Conservation (phyloP, 1,140 invertebrate genomes). For the Stegodyphus mimosarum region DNA sequence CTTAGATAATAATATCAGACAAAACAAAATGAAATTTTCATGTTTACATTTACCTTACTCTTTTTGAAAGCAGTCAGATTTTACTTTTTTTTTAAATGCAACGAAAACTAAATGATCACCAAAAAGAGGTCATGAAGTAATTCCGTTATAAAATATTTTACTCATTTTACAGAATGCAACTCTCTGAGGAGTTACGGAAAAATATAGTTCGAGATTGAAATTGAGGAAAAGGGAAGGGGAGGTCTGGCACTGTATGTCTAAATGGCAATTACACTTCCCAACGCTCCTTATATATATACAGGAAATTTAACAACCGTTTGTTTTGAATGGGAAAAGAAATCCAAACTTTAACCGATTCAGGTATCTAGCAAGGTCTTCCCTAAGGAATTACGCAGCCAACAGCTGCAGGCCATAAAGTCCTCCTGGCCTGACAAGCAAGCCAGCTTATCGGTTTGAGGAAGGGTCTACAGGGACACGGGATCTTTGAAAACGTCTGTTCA, state of each 20-base stretch:
- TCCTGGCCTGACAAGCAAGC: constrained; percentile 13
- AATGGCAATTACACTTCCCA: not conserved
- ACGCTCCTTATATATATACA: not conserved
- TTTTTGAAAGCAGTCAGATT: no score
- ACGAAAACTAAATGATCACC: no score
- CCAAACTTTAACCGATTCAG: constrained; percentile 34
- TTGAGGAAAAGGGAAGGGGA: no score
- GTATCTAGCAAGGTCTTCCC: constrained; percentile 20
- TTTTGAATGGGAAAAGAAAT: constrained; percentile 18
- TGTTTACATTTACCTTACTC: no score
- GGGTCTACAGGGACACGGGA: constrained; percentile 39
- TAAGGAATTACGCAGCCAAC: constrained; percentile 33
- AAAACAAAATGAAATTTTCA: no score
- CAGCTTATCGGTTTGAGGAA: constrained; percentile 53
- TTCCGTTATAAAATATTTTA: no score
- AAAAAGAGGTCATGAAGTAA: no score
- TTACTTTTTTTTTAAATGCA: no score
- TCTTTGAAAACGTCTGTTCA: constrained; percentile 58
- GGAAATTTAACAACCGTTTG: not conserved
- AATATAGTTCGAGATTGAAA: no score
- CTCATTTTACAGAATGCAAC: no score
- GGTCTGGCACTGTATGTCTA: not conserved
- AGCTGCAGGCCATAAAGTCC: constrained; percentile 51
- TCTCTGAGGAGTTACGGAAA: no score
- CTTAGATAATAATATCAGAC: no score